Conservation (phyloP, 1,140 invertebrate genomes). For the Trachymyrmex cornetzi region DNA sequence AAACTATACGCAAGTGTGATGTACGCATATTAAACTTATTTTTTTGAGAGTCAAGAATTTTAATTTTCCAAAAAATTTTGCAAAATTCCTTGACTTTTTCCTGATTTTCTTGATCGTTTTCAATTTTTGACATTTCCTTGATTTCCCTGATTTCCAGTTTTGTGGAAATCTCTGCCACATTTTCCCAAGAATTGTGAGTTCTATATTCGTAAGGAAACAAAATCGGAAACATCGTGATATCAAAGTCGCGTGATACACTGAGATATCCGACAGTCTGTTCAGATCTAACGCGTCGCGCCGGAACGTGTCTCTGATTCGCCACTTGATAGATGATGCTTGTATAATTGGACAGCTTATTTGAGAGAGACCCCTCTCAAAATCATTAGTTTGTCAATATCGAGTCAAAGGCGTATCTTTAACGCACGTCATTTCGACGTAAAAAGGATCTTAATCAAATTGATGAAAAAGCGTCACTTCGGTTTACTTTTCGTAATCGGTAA, state of each 20-base stretch:
- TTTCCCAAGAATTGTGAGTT: slow-evolving; percentile 8
- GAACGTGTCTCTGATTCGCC: slow-evolving; percentile 4
- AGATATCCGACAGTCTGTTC: not conserved
- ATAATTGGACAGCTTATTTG: slow-evolving; percentile 48
- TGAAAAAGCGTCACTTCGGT: slow-evolving; percentile 33
- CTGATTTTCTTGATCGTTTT: too few relatives aligned
- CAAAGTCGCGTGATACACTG: not conserved
- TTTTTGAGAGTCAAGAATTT: too few relatives aligned
- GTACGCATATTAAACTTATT: too few relatives aligned
- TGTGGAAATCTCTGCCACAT: slow-evolving; percentile 14
- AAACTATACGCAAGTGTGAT: too few relatives aligned
- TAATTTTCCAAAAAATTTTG: too few relatives aligned
- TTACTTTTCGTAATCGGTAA: slow-evolving; percentile 42
- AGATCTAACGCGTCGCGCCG: not conserved
- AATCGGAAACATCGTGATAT: slow-evolving; percentile 46
- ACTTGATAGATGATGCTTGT: slow-evolving; percentile 40
- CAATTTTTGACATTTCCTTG: too few relatives aligned
- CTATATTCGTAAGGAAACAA: slow-evolving; percentile 11
- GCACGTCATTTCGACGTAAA: slow-evolving; percentile 11
- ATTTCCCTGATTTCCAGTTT: too few relatives aligned
- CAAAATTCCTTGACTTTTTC: too few relatives aligned
- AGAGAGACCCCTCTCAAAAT: not conserved
- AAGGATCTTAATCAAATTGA: slow-evolving; percentile 47
- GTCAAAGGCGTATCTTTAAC: slow-evolving; percentile 54
- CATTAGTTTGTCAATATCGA: slow-evolving; percentile 35